Evolutionary conservation across 2,797 vertebrate genomes (phyloP).

Genomic region (Acanthis flammea): DNA sequence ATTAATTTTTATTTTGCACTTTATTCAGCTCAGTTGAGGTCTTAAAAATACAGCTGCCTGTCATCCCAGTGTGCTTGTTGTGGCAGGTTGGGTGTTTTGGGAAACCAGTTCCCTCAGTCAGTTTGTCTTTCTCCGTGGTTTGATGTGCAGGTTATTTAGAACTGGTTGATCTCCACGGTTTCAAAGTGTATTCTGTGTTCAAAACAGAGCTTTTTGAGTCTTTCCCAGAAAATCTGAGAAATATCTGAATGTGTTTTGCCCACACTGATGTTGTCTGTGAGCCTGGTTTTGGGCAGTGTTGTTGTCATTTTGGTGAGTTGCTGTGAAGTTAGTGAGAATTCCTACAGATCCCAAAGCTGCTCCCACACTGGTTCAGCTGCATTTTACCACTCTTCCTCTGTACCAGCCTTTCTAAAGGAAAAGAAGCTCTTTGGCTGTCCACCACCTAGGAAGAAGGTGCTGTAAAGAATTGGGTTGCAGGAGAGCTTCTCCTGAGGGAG

Average conservation of each 20-base stretch:
- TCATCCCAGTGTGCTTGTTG: rapidly evolving
- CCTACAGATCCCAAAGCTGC: neutral
- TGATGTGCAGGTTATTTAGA: neutral
- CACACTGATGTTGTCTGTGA: neutral
- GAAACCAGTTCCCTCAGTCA: neutral
- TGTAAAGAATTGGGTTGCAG: neutral
- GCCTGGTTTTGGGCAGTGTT: neutral
- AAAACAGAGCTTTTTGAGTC: neutral
- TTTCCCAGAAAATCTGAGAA: neutral
- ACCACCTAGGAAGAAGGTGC: neutral
- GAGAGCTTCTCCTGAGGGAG: neutral
- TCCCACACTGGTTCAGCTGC: neutral
- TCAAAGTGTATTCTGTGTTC: neutral
- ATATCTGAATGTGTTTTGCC: neutral
- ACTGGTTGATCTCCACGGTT: neutral
- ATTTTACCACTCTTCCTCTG: neutral
- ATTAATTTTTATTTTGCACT: neutral
- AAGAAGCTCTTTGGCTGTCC: neutral
- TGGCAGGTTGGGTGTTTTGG: neutral
- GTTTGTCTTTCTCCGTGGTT: neutral
- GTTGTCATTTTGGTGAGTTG: neutral
- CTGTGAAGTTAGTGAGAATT: neutral
- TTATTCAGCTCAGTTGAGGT: neutral
- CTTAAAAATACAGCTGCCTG: neutral
- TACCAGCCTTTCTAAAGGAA: neutral